Percentiles rank a stretch among this genome's conserved stretches.
phyloP scores from a whole-genome alignment of 2,113 vertebrate species.

The Oreochromis niloticus region DNA sequence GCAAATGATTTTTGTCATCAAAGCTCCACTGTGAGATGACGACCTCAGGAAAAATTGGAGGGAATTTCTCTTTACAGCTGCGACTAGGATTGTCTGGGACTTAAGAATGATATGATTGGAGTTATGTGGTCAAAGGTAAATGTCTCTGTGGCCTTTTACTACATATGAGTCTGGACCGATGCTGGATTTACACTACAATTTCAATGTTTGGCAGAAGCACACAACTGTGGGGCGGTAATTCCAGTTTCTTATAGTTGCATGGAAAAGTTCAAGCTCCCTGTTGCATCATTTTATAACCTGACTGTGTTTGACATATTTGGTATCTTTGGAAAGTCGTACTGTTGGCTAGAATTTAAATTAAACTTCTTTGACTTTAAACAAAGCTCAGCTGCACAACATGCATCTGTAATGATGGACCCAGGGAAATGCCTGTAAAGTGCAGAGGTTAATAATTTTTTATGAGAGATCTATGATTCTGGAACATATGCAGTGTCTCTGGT shows the following conservation, averaged over 20 bases:
- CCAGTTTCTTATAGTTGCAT: neutral
- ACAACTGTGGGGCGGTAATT: neutral
- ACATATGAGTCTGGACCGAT: neutral
- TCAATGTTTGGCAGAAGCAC: neutral
- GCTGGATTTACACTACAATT: neutral
- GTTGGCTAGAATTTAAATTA: constrained; percentile 6
- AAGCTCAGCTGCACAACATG: neutral
- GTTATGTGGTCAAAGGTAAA: neutral
- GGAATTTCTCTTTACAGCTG: neutral
- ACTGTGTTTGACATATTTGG: neutral
- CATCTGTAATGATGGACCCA: neutral
- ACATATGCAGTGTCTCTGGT: constrained; percentile 9
- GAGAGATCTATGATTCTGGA: constrained; percentile 2
- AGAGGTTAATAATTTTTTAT: neutral
- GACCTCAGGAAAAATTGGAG: neutral
- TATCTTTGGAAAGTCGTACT: neutral
- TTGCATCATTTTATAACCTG: neutral
- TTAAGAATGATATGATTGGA: neutral
- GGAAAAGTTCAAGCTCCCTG: neutral
- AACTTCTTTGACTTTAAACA: neutral
- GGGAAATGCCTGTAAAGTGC: neutral
- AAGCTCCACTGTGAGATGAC: neutral
- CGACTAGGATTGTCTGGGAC: neutral
- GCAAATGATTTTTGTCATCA: neutral
- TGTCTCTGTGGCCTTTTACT: neutral